phyloP scores from a whole-genome alignment of 2,888 invertebrate species.

The Trilocha varians region DNA sequence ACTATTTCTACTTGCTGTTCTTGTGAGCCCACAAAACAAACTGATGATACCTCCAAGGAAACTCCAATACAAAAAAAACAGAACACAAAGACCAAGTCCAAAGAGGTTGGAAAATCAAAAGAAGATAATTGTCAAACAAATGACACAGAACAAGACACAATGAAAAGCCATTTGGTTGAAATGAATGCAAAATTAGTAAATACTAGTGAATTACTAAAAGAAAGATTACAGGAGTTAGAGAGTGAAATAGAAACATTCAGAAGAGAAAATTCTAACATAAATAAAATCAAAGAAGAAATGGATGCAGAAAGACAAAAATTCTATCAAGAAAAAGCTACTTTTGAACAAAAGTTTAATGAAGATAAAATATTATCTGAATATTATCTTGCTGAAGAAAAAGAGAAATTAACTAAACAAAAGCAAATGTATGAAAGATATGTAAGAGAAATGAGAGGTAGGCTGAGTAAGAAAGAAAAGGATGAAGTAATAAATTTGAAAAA shows the following conservation, averaged over 20 bases:
- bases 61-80: constrained; percentile 11
- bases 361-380: constrained; percentile 78
- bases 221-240: constrained; percentile 77
- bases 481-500: constrained; percentile 77
- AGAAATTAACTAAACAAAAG: constrained; percentile 78
- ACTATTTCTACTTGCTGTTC: constrained; percentile 54
- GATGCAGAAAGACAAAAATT: constrained; percentile 76
- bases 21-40: constrained; percentile 46
- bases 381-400: constrained; percentile 79
- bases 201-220: constrained; percentile 74
- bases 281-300: constrained; percentile 73
- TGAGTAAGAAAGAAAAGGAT: constrained; percentile 79
- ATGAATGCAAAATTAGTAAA: constrained; percentile 65
- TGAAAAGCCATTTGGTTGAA: constrained; percentile 54
- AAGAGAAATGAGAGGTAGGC: constrained; percentile 77
- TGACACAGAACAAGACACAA: constrained; percentile 35
- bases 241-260: constrained; percentile 72
- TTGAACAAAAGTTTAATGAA: constrained; percentile 75
- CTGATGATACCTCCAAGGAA: neutral
- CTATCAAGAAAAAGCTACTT: constrained; percentile 73
- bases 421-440: constrained; percentile 77
- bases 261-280: constrained; percentile 61
- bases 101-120: constrained; percentile 26
- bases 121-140: constrained; percentile 32
- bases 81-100: constrained; percentile 16